Evolutionary conservation across 2,797 vertebrate species (phyloP), one percentile per base, ranked within the genome.

Genomic region (Tachyglossus aculeatus): DNA sequence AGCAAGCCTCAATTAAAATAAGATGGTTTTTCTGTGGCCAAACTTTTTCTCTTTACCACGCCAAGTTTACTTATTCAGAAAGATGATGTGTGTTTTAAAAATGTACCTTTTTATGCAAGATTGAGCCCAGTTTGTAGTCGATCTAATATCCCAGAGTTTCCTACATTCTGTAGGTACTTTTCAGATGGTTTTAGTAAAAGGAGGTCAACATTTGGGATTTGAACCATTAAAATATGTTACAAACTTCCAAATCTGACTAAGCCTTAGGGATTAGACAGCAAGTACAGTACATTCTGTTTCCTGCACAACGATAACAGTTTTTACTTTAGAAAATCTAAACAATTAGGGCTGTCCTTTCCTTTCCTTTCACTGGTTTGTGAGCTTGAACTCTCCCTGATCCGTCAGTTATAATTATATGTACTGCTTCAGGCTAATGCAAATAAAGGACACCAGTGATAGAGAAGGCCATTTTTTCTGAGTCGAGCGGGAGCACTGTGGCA

Each of bases 381-480:
- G 29, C 22, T 43, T 65, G 27, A 71, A 74, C 41, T 68, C 43
- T n/a, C 45, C 74, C 58, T 69, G 47, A 34, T 48, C 43, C 72
- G 0, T 74, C 38, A 82, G 33, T 76, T 85, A 13, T 52, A 58
- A 67, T 77, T 70, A 38, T 57, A 19, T 51, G 13, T 75, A 34
- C 70, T 53, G 21, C 54, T 84, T 38, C 36, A 67, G 60, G 33
- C 65, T 83, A 73, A 85, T 71, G 52, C 64, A 72, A 83, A 50
- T 38, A 77, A 69, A 70, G 70, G 67, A 65, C 61, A 3, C 43
- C 54, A 56, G 59, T 53, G 14, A 41, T 71, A 6, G 78, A 77
- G 50, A 43, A 25, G 33, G 16, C 39, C 76, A 55, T 80, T 77
- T n/a, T 81, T 45, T 48, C 61, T 78, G 72, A 67, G 13, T 64